These are phyloP conservation scores for Kryptolebias marmoratus DNA, from an alignment of 2,113 vertebrate genomes.

Conservation along the genomic window DNA sequence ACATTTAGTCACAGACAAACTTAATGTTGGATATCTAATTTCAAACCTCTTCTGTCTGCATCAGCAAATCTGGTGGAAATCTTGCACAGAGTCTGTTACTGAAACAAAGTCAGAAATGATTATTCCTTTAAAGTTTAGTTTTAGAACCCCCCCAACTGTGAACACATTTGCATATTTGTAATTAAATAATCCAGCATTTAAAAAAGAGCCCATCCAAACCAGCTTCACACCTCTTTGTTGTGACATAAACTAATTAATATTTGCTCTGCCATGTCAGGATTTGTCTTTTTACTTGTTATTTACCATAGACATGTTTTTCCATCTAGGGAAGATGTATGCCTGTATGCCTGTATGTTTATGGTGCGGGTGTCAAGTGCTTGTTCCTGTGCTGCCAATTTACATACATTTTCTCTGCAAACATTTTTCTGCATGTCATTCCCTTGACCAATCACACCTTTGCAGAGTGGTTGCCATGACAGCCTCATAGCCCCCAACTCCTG, in stretches of 20 bases:
- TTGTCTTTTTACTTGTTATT: constrained; percentile 67
- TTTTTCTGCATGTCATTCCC: constrained; percentile 45
- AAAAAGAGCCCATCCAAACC: constrained; percentile 60
- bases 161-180: constrained; percentile 82
- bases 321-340: constrained; percentile 20
- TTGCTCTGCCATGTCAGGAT: constrained; percentile 69
- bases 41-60: constrained; percentile 13
- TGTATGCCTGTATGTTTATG: constrained; percentile 16
- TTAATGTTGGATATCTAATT: constrained; percentile 36
- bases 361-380: constrained; percentile 17
- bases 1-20: constrained; percentile 39
- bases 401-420: constrained; percentile 51
- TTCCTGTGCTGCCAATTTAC: constrained; percentile 46
- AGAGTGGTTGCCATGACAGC: constrained; percentile 76
- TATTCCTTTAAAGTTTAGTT: constrained; percentile 69
- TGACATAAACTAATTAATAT: constrained; percentile 72
- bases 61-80: constrained; percentile 49
- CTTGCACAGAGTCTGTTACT: constrained; percentile 61
- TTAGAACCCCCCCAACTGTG: constrained; percentile 68
- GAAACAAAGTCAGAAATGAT: constrained; percentile 73
- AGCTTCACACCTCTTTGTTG: constrained; percentile 70
- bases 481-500: constrained; percentile 46
- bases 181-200: constrained; percentile 75
- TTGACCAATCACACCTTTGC: constrained; percentile 70
- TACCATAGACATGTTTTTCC: constrained; percentile 27